phyloP scores from a whole-genome alignment of 2,888 invertebrate species.

The Tenthredo scrophulariae region DNA sequence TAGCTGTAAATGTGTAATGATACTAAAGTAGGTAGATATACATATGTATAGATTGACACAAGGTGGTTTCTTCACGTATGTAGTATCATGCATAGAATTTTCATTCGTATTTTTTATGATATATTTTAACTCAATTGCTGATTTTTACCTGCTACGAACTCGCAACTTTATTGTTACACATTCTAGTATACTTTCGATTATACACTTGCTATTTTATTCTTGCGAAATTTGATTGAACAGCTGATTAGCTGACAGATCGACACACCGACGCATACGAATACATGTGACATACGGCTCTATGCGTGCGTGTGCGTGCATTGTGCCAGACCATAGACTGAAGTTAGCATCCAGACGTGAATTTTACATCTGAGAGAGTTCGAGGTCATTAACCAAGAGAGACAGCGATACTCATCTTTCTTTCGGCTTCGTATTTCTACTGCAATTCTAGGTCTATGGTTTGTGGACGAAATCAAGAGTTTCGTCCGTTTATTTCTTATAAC shows the following conservation, averaged over 20 bases:
- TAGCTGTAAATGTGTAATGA: not conserved
- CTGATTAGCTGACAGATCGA: conserved; percentile 29
- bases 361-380: no score
- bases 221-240: conserved; percentile 18
- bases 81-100: not conserved
- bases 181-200: not conserved
- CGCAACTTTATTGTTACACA: not conserved
- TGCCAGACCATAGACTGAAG: not conserved
- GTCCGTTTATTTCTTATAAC: no score
- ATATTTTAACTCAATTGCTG: not conserved
- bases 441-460: no score
- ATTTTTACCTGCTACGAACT: conserved; percentile 5
- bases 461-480: no score
- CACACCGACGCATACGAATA: not conserved
- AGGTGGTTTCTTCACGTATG: conserved; percentile 12
- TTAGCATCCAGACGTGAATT: not conserved
- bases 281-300: no score
- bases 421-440: no score
- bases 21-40: not conserved
- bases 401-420: no score
- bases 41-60: not conserved
- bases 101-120: not conserved
- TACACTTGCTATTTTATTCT: not conserved
- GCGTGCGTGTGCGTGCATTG: not conserved
- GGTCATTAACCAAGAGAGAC: no score